A percentile compares a stretch with the other conserved stretches of the same genome.
Conservation (phyloP, 2,888 invertebrate genomes). For the Platerodrilus igneus region DNA sequence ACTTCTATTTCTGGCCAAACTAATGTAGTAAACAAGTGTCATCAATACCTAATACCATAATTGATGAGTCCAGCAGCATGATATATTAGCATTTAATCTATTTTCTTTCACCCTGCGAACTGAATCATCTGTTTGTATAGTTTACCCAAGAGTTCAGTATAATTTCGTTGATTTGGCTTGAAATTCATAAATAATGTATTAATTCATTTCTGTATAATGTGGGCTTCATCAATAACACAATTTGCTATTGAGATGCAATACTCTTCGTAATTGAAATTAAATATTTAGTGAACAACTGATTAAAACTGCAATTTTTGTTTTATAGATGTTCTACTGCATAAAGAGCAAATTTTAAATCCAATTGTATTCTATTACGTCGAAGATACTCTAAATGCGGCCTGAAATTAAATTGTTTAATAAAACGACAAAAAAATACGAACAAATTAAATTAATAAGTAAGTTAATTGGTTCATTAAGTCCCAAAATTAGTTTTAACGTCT, state of each 20-base stretch:
- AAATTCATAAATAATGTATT: slow-evolving; percentile 24
- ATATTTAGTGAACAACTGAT: slow-evolving; percentile 2
- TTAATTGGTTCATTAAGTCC: too few relatives aligned
- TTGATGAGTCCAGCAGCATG: slow-evolving; percentile 24
- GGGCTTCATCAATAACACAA: slow-evolving; percentile 2
- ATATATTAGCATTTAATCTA: slow-evolving; percentile 30
- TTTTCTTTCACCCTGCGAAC: slow-evolving; percentile 32
- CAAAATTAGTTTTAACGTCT: too few relatives aligned
- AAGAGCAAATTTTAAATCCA: too few relatives aligned
- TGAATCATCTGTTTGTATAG: slow-evolving; percentile 27
- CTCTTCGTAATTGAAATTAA: not conserved
- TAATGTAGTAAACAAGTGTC: slow-evolving; percentile 8
- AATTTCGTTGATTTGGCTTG: slow-evolving; percentile 25
- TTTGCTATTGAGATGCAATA: slow-evolving; percentile 3
- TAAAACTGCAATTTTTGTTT: too few relatives aligned
- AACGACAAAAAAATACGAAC: too few relatives aligned
- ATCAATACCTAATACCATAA: slow-evolving; percentile 13
- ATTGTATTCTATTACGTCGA: too few relatives aligned
- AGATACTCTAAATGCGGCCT: too few relatives aligned
- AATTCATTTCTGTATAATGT: slow-evolving; percentile 21
- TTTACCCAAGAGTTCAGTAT: too few relatives aligned
- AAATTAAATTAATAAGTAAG: too few relatives aligned
- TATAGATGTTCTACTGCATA: too few relatives aligned
- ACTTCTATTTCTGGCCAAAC: too few relatives aligned
- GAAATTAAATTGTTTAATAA: too few relatives aligned